Conservation (phyloP, 2,888 invertebrate species). For the Spodoptera exigua region DNA sequence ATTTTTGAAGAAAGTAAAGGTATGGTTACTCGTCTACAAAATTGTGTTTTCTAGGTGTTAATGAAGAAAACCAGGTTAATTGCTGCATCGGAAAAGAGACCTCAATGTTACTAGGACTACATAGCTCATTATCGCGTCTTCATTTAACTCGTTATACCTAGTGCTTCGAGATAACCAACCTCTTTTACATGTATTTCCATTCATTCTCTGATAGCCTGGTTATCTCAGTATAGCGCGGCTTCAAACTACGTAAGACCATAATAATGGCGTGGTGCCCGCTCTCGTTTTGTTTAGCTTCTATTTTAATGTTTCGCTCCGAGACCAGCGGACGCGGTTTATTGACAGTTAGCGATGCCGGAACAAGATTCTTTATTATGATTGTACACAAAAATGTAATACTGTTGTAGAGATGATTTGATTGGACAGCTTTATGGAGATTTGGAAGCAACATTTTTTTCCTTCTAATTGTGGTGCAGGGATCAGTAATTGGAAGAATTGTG, state of each 20-base stretch:
- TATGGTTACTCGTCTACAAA: no score
- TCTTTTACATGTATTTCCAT: slow-evolving; percentile 53
- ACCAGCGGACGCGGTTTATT: slow-evolving; percentile 55
- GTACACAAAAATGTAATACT: slow-evolving; percentile 57
- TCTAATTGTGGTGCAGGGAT: slow-evolving; percentile 40
- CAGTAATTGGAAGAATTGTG: slow-evolving; percentile 24
- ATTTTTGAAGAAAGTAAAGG: no score
- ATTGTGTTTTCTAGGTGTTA: no score
- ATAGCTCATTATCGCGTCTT: slow-evolving; percentile 34
- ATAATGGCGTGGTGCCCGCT: slow-evolving; percentile 23
- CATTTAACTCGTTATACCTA: slow-evolving; percentile 21
- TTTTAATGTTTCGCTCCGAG: slow-evolving; percentile 46
- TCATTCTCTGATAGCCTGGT: slow-evolving; percentile 37
- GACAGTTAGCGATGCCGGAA: slow-evolving; percentile 56
- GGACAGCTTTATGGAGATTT: slow-evolving; percentile 41
- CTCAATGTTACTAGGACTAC: slow-evolving; percentile 31
- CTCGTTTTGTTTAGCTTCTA: slow-evolving; percentile 48
- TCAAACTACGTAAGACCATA: slow-evolving; percentile 35
- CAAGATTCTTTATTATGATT: slow-evolving; percentile 65
- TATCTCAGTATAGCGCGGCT: slow-evolving; percentile 36
- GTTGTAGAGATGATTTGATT: slow-evolving; percentile 47
- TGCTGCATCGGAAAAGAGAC: slow-evolving; percentile 6
- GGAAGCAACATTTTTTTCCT: slow-evolving; percentile 34
- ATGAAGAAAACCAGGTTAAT: no score
- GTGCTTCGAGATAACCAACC: slow-evolving; percentile 37